Conservation (phyloP, 2,888 invertebrate species). For the Nemotelus nigrinus region DNA sequence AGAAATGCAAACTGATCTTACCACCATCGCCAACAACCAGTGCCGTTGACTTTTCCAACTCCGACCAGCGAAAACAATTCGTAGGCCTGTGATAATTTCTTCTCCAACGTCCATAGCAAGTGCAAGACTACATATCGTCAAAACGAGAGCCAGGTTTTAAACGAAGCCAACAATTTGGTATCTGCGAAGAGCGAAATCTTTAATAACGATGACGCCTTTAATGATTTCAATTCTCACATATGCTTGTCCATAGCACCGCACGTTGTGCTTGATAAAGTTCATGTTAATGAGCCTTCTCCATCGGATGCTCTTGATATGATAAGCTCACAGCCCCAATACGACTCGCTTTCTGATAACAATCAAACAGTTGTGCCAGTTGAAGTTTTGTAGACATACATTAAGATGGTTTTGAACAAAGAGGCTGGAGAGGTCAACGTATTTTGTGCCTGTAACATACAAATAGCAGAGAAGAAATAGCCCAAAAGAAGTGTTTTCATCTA, state of each 20-base stretch:
- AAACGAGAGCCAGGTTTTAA: constrained; percentile 7
- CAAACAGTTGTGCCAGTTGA: constrained; percentile 70
- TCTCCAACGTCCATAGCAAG: constrained; percentile 22
- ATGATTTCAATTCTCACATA: constrained; percentile 68
- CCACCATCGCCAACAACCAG: constrained; percentile 12
- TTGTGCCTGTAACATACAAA: constrained; percentile 73
- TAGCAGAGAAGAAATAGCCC: too few species aligned
- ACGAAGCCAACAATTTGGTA: constrained; percentile 10
- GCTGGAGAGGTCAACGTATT: constrained; percentile 73
- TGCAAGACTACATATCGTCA: constrained; percentile 22
- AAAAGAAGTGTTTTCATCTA: too few species aligned
- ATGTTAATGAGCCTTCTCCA: constrained; percentile 57
- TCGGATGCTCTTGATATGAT: not conserved
- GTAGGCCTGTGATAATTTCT: constrained; percentile 23
- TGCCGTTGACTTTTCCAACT: constrained; percentile 14
- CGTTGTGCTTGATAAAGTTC: constrained; percentile 65
- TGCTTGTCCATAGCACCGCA: constrained; percentile 69
- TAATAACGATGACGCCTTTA: constrained; percentile 56
- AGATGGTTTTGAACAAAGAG: constrained; percentile 72
- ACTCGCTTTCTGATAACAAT: constrained; percentile 47
- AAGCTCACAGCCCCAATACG: constrained; percentile 16
- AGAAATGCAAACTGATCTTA: constrained; percentile 40
- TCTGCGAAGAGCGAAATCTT: not conserved
- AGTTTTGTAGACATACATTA: constrained; percentile 74
- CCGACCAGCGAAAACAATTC: constrained; percentile 38